Percentiles rank a stretch among this genome's conserved stretches.
Evolutionary conservation across 1,140 invertebrate genomes (phyloP).

Genomic region (Aphis craccivora): DNA sequence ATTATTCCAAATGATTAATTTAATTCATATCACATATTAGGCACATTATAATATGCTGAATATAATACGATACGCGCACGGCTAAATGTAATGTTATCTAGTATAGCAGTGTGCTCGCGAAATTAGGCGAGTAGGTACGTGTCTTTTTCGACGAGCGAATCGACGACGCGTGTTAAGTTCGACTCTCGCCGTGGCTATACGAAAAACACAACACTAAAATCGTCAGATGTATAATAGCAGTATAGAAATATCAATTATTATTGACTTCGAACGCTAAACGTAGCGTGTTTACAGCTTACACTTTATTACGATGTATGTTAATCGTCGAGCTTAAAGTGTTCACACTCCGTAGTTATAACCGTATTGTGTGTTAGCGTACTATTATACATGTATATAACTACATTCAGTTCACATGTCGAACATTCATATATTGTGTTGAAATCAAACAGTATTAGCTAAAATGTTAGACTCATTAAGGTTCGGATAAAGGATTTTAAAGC

Average conservation of each 20-base stretch:
- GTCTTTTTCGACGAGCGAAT: not conserved
- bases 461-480: not conserved
- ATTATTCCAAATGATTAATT: not conserved
- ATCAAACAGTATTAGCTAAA: not conserved
- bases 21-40: conserved; percentile 8
- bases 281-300: not conserved
- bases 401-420: not conserved
- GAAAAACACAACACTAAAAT: not conserved
- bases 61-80: not conserved
- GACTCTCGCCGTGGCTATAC: not conserved
- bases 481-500: too few relatives aligned
- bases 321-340: not conserved
- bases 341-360: too few relatives aligned
- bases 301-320: not conserved
- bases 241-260: not conserved
- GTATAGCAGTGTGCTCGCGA: not conserved
- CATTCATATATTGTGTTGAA: not conserved
- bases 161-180: not conserved
- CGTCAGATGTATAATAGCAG: not conserved
- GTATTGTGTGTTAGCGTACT: not conserved
- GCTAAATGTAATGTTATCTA: not conserved
- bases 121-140: not conserved
- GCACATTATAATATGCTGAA: not conserved
- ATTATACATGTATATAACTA: not conserved
- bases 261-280: not conserved